Evolutionary conservation across 1,140 invertebrate species (phyloP), one percentile per base, ranked within the genome.

Genomic region (Seison nebaliae): DNA sequence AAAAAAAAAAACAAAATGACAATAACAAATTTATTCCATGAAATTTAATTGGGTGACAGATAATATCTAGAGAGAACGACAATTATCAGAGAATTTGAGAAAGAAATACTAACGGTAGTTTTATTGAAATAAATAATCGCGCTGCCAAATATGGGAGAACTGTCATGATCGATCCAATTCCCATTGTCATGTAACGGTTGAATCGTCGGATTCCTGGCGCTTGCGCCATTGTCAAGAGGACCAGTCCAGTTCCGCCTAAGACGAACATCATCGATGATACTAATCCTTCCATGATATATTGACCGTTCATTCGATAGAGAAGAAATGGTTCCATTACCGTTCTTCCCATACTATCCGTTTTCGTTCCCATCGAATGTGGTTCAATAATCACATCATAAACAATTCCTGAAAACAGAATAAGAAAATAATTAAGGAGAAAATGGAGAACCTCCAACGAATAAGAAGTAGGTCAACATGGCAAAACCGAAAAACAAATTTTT

Each of bases 341-440:
- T 55, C 91, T 78, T 11, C 84, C 84, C 61, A 79, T 72, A 57
- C 91, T 83, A 63, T 94, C 84, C 24, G 83, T 86, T 5, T 83
- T 91, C 3, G 79, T 84, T 31, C 86, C 84, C 43, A 93, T 80
- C 58, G 80, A 83, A 1, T 84, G 84, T 23, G 86, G 84, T 59
- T 94, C 86, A 31, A 91, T 79, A 53, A 94, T 94, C 0, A 94
- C 80, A 64, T 93, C 83, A 61, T 93, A 93, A 48, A 93, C 93
- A 22, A 93, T 81, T 42, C 83, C 30, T 3, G 24, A n/a, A n/a
- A n/a, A n/a, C n/a, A n/a, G n/a, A n/a, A n/a, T n/a, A n/a, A n/a
- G n/a, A n/a, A n/a, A n/a, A n/a, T n/a, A n/a, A n/a, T 26, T 14
- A 26, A n/a, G 24, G 9, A 9, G 9, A 9, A 26, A 26, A 26